Percentiles rank a stretch among this genome's conserved stretches.
Evolutionary conservation across 2,113 vertebrate genomes (phyloP).

Genomic region (Penelope pileata): DNA sequence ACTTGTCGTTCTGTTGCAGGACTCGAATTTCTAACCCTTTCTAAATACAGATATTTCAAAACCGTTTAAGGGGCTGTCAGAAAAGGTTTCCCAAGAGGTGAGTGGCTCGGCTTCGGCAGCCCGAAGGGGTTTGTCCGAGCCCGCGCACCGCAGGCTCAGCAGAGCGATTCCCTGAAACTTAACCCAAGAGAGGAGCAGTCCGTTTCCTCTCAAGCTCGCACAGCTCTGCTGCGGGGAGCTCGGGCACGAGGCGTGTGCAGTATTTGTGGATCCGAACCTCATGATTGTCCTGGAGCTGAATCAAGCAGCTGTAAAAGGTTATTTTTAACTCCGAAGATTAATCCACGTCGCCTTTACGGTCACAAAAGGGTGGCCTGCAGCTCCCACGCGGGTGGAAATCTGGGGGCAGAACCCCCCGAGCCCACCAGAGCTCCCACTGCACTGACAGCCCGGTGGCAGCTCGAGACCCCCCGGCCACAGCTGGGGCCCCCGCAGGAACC

Average conservation of each 20-base stretch:
- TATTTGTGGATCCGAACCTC: neutral
- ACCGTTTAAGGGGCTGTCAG: neutral
- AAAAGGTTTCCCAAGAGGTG: neutral
- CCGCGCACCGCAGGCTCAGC: neutral
- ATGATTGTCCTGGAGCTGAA: conserved; percentile 21
- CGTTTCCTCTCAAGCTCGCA: neutral
- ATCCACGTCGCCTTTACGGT: neutral
- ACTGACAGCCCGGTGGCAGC: too few relatives aligned
- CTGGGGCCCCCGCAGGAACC: too few relatives aligned
- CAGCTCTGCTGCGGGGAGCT: neutral
- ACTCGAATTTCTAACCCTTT: neutral
- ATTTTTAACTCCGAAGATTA: conserved; percentile 72
- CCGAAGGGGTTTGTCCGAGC: neutral
- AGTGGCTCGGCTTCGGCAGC: neutral
- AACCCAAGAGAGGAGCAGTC: neutral
- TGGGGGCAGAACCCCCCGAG: too few relatives aligned
- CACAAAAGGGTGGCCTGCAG: neutral
- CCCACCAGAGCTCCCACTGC: too few relatives aligned
- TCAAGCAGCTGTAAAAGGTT: conserved; percentile 59
- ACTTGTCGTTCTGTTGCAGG: neutral
- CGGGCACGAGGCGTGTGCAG: neutral
- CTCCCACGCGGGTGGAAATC: neutral
- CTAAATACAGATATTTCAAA: neutral
- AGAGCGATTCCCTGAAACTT: conserved; percentile 45
- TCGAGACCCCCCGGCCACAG: too few relatives aligned